Evolutionary conservation across 2,888 invertebrate species (phyloP), one percentile per base, ranked within the genome.

Genomic region (Campoletis raptor): DNA sequence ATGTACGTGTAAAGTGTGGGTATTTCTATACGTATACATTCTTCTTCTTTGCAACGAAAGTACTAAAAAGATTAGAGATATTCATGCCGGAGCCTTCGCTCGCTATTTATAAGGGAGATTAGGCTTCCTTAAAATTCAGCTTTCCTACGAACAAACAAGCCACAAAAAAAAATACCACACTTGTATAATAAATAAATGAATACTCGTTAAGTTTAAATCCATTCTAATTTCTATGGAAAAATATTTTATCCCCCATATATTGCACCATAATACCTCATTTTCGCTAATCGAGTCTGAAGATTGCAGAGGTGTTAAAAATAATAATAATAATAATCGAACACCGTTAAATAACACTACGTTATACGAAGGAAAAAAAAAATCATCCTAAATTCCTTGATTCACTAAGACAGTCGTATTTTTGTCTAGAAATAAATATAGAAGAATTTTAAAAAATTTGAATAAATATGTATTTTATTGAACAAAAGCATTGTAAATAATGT

Each of bases 61-160:
- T 18, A 67, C 89, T 91, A 90, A 91, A 90, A 87, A 89, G 91
- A 90, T 91, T 90, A 90, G 90, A 88, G 89, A 90, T 61, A 73
- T 91, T 91, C 89, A 89, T 89, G 40, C 30, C 40, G 57, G 12
- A 70, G 52, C n/a, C n/a, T 73, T 24, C 40, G 54, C 30, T 36
- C 89, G 88, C 89, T 88, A 85, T 81, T 80, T 81, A 74, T 84
- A 85, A 85, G 90, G 89, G 89, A 91, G 90, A 90, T 90, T 89
- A 90, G 90, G 88, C 88, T 85, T 90, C 90, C 89, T 74, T 76
- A 52, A 69, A 73, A 78, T 73, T 74, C 48, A 24, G 45, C 36
- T 42, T 72, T 15, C 40, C 36, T 21, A 54, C 21, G 15, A 21
- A 7, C 6, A 0, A 36, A 30, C 5, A 61, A 21, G 30, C 30